Evolutionary conservation across 1,140 invertebrate genomes (phyloP).

Genomic region (Fopius arisanus): DNA sequence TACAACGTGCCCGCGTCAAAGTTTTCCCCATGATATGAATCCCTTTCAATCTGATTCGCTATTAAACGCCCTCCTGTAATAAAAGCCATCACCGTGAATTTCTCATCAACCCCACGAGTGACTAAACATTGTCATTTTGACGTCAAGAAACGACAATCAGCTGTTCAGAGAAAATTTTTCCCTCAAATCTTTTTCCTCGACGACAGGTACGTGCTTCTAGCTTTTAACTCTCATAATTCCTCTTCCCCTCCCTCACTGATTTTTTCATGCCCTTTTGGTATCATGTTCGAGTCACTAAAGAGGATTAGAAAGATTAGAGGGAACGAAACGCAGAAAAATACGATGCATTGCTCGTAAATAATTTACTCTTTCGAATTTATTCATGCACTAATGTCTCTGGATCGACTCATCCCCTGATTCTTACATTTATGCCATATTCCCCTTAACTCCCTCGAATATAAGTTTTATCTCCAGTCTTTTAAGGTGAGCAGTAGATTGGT

Average conservation of each 20-base stretch:
- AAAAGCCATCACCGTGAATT: background rate
- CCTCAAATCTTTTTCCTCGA: background rate
- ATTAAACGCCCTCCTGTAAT: background rate
- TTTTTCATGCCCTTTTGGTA: background rate
- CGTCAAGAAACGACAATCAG: background rate
- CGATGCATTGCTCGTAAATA: background rate
- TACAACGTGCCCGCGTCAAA: background rate
- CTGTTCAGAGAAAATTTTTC: background rate
- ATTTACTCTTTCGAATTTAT: background rate
- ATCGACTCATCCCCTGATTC: background rate
- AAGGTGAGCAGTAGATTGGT: conserved; percentile 6
- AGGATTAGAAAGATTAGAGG: background rate
- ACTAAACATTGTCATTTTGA: conserved; percentile 3
- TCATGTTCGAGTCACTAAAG: conserved; percentile 13
- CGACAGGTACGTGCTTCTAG: conserved; percentile 15
- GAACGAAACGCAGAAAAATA: background rate
- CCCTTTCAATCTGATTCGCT: background rate
- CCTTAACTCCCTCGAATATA: background rate
- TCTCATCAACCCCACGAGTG: conserved; percentile 8
- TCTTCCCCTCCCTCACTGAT: background rate
- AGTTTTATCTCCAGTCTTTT: background rate
- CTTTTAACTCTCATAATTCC: background rate
- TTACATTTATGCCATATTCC: background rate
- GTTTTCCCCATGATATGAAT: background rate
- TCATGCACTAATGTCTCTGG: background rate